These are phyloP conservation scores for Balaenoptera acutorostrata DNA, from an alignment of 2,113 vertebrate genomes.

Conservation along the genomic window DNA sequence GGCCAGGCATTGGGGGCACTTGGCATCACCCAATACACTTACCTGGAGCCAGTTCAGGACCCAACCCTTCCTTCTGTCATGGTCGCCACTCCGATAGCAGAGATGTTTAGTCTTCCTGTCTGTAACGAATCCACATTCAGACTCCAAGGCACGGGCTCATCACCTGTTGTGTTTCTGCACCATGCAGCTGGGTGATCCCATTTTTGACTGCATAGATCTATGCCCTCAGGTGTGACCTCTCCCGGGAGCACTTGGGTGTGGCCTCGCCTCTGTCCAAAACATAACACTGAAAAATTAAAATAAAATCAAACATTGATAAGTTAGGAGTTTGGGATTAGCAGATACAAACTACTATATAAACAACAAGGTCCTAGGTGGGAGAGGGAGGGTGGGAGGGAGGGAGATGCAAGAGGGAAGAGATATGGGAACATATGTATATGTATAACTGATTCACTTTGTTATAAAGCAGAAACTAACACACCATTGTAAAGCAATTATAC, in stretches of 20 bases:
- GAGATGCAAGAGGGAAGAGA: no score
- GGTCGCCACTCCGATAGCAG: accelerated
- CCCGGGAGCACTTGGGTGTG: background rate
- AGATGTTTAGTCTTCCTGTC: background rate
- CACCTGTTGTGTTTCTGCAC: background rate
- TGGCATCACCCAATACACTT: background rate
- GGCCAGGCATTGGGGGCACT: background rate
- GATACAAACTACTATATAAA: background rate
- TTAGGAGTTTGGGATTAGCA: background rate
- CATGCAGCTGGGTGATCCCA: background rate
- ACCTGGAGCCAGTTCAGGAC: background rate
- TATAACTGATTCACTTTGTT: no score
- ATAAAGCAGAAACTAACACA: no score
- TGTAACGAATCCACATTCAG: background rate
- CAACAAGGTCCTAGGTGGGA: background rate
- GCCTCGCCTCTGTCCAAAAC: background rate
- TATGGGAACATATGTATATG: no score
- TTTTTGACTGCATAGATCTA: accelerated
- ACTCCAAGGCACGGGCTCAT: accelerated
- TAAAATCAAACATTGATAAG: background rate
- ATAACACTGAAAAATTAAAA: background rate
- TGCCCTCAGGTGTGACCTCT: background rate
- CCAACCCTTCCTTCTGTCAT: background rate
- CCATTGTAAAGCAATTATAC: no score
- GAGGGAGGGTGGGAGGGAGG: no score